Percentiles rank a stretch among this genome's conserved stretches.
Evolutionary conservation across 1,140 invertebrate genomes (phyloP).

Genomic region (Berghia stephanieae): DNA sequence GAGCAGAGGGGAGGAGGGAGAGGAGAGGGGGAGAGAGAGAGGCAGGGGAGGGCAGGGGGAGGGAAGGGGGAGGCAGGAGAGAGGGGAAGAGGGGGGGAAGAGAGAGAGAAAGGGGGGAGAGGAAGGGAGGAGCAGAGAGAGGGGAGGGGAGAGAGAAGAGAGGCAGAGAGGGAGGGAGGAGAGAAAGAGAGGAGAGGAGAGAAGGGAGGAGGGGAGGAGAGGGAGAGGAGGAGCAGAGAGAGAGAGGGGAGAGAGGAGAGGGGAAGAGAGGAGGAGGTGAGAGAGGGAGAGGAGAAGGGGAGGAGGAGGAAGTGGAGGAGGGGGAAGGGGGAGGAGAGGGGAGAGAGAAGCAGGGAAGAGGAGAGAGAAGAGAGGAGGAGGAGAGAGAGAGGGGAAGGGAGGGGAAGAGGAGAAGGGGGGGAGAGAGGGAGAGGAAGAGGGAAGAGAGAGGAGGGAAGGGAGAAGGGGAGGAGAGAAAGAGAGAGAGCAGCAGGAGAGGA

Average conservation of each 20-base stretch:
- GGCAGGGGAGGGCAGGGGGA: neutral
- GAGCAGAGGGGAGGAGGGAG: neutral
- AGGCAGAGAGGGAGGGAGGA: neutral
- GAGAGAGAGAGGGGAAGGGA: neutral
- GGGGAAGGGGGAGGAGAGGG: neutral
- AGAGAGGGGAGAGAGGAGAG: neutral
- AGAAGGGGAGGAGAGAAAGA: slow-evolving; percentile 4
- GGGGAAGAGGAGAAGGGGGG: neutral
- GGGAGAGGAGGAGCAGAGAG: neutral
- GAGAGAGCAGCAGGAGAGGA: neutral
- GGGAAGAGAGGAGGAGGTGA: neutral
- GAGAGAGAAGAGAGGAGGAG: neutral
- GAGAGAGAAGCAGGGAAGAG: neutral
- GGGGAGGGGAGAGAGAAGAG: neutral
- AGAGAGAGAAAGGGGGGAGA: neutral
- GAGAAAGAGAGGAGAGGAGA: neutral
- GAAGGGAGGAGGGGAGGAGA: neutral
- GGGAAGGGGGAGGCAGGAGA: neutral
- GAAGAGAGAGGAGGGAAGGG: neutral
- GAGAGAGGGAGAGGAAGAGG: slow-evolving; percentile 7
- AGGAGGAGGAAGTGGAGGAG: neutral
- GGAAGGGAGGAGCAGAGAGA: no score
- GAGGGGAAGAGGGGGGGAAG: neutral
- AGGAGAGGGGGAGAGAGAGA: neutral
- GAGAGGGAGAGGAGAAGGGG: neutral